Evolutionary conservation across 2,888 invertebrate genomes (phyloP), one percentile per base, ranked within the genome.

Genomic region (Drosophila colorata): DNA sequence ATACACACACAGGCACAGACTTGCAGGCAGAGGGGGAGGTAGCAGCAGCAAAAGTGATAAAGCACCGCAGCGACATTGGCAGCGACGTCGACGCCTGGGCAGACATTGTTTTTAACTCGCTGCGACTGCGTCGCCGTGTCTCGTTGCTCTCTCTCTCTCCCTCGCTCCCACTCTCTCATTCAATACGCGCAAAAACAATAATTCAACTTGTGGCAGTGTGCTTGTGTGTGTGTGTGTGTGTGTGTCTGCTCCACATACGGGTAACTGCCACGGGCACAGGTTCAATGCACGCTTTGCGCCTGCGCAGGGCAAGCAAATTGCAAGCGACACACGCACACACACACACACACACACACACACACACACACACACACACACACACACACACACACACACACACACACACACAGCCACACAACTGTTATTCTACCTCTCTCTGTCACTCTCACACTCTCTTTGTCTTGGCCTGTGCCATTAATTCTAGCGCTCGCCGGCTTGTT

Each of bases 401-500:
- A 49, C 64, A 69, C 18, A 64, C 51, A 25, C 7, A 25, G 25
- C 8, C 25, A 59, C 41, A 43, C 43, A 25, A 41, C 40, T 41
- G n/a, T 41, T 35, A 46, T 44, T 13, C 31, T 23, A 25, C 23
- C 31, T 9, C 37, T 25, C 41, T 38, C 37, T 35, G 20, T 47
- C 25, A 33, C 43, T 56, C 38, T 35, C 48, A 23, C 35, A 16
- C 52, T 20, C 57, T 51, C 58, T 55, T 58, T 59, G 61, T 69
- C 74, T 64, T 66, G 60, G 33, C 44, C 46, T 69, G 68, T 64
- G 80, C 91, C 92, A 92, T 92, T 92, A 92, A 92, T 92, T 92
- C 91, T 91, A 91, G 90, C 91, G 89, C 82, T 90, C 82, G 91
- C 91, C 92, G 91, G 91, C 91, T 92, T 92, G 90, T 92, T 92